Percentiles rank a stretch among this genome's conserved stretches.
Conservation (phyloP, 2,113 vertebrate species). For the Marmota flaviventris region DNA sequence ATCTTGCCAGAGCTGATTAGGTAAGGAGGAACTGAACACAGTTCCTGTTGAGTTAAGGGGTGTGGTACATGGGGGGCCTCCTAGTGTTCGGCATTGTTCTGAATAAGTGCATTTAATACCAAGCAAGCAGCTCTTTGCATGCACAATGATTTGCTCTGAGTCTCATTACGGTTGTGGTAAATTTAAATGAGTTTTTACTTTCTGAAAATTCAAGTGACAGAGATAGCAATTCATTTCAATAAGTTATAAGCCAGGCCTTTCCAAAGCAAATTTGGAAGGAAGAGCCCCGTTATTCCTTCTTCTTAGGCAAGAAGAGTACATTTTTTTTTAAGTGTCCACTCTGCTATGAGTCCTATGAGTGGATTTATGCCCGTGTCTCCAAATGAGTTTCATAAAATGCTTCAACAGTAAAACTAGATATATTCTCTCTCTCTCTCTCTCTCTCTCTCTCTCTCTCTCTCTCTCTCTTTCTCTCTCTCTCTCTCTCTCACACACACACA, state of each 20-base stretch:
- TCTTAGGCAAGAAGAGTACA: neutral
- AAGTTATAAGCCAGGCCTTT: conserved; percentile 12
- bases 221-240: neutral
- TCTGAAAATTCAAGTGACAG: conserved; percentile 41
- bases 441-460: neutral
- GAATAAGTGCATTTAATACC: neutral
- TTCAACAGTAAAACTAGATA: neutral
- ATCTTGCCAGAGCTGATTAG: conserved; percentile 1
- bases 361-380: neutral
- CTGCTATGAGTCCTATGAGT: neutral
- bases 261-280: neutral
- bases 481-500: neutral
- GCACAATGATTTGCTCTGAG: neutral
- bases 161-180: conserved; percentile 26
- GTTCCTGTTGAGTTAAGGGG: neutral
- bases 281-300: neutral
- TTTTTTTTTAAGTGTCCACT: neutral
- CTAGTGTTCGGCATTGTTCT: neutral
- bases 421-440: neutral
- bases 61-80: neutral
- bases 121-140: neutral
- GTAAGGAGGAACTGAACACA: neutral
- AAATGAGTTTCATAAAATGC: conserved; percentile 44
- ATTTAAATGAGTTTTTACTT: conserved; percentile 53
- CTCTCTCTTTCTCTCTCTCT: neutral